phyloP scores from a whole-genome alignment of 2,113 vertebrate genomes.

The Toxostoma redivivum region DNA sequence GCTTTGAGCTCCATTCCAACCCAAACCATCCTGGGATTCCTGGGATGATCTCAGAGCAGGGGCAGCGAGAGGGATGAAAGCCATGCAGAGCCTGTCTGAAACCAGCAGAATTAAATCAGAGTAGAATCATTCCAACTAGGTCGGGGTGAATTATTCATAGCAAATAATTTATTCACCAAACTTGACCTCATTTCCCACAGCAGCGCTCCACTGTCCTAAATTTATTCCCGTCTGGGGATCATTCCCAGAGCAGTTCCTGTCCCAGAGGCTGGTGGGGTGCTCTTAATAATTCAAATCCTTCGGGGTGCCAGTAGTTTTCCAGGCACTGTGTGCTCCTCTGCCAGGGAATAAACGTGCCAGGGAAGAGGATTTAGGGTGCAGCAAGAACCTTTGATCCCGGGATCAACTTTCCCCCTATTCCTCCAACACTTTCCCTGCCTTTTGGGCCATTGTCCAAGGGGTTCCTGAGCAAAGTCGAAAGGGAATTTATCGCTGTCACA shows the following conservation, averaged over 20 bases:
- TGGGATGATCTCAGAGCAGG: not conserved
- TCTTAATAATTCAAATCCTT: not conserved
- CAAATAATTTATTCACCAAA: constrained; percentile 40
- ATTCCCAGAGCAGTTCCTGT: not conserved
- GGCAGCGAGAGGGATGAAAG: not conserved
- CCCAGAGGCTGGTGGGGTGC: not conserved
- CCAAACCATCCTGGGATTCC: not conserved
- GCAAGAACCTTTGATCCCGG: not conserved
- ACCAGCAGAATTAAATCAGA: not conserved
- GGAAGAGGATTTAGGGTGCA: not conserved
- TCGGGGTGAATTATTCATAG: constrained; percentile 47
- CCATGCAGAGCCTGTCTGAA: not conserved
- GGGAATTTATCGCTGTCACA: not conserved
- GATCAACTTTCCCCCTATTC: not conserved
- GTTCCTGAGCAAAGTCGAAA: not conserved
- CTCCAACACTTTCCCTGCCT: not conserved
- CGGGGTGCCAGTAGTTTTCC: not conserved
- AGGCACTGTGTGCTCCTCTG: not conserved
- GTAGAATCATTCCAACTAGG: not conserved
- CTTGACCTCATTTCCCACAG: not conserved
- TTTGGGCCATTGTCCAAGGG: accelerated
- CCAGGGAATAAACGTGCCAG: not conserved
- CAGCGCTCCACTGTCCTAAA: not conserved
- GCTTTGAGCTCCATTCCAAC: not conserved
- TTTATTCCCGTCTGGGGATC: not conserved